These are phyloP conservation scores for Nesogale talazaci DNA, from an alignment of 2,113 vertebrate species.

Conservation along the genomic window DNA sequence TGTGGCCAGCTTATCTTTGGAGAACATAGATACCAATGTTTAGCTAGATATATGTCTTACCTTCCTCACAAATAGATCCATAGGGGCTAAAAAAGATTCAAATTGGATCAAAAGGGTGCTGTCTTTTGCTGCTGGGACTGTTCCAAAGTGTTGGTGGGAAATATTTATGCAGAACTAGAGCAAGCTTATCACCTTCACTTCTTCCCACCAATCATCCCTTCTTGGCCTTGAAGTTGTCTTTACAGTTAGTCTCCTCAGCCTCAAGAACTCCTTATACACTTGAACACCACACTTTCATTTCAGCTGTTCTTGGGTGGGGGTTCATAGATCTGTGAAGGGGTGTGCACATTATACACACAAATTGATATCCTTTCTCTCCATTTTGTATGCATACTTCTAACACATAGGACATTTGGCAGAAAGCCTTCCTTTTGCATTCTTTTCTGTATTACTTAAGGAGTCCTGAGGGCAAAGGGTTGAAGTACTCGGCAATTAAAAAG, in stretches of 20 bases:
- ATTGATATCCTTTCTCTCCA: not conserved
- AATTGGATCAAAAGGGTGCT: not conserved
- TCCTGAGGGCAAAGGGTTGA: not conserved
- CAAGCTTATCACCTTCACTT: not conserved
- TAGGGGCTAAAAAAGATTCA: not conserved
- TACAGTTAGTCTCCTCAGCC: not conserved
- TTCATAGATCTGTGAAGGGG: not conserved
- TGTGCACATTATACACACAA: not conserved
- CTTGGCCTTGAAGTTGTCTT: not conserved
- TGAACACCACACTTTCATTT: not conserved
- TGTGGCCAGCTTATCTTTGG: conserved; percentile 44
- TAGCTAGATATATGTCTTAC: not conserved
- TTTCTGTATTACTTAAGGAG: not conserved
- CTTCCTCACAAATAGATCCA: conserved; percentile 7
- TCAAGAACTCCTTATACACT: not conserved
- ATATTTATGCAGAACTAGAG: not conserved
- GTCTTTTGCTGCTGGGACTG: not conserved
- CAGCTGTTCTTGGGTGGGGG: not conserved
- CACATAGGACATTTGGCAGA: not conserved
- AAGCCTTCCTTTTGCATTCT: not conserved
- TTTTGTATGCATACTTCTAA: conserved; percentile 4
- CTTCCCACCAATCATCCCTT: not conserved
- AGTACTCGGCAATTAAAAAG: not conserved
- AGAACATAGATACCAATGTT: conserved; percentile 6
- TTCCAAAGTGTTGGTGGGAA: not conserved